Evolutionary conservation across 2,113 vertebrate genomes (phyloP).

Genomic region (Ailurus styani): DNA sequence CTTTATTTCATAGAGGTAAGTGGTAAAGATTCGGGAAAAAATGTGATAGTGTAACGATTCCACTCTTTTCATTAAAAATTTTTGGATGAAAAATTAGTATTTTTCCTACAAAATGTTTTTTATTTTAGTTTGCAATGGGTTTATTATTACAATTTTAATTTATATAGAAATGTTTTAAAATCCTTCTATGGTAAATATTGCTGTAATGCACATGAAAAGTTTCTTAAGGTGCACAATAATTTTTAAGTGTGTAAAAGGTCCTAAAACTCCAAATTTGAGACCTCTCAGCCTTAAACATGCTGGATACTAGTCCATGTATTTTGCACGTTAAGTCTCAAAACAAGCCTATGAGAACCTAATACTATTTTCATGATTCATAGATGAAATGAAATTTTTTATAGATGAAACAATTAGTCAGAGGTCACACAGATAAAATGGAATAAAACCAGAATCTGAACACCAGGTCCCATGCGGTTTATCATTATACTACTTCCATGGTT

Average conservation of each 20-base stretch:
- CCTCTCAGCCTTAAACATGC: neutral
- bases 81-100: neutral
- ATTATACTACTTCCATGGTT: neutral
- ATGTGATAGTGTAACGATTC: neutral
- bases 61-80: neutral
- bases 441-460: neutral
- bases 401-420: neutral
- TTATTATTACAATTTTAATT: neutral
- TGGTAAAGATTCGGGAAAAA: neutral
- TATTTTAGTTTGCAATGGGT: neutral
- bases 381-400: neutral
- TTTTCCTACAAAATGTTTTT: neutral
- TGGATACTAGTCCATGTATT: neutral
- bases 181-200: neutral
- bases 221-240: neutral
- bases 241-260: neutral
- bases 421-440: neutral
- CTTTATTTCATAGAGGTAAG: neutral
- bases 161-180: neutral
- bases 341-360: neutral
- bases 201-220: neutral
- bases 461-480: neutral
- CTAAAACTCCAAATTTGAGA: neutral
- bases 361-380: neutral
- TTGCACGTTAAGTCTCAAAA: neutral